Evolutionary conservation across 1,140 invertebrate species (phyloP).

Genomic region (Drosophila nikananu): DNA sequence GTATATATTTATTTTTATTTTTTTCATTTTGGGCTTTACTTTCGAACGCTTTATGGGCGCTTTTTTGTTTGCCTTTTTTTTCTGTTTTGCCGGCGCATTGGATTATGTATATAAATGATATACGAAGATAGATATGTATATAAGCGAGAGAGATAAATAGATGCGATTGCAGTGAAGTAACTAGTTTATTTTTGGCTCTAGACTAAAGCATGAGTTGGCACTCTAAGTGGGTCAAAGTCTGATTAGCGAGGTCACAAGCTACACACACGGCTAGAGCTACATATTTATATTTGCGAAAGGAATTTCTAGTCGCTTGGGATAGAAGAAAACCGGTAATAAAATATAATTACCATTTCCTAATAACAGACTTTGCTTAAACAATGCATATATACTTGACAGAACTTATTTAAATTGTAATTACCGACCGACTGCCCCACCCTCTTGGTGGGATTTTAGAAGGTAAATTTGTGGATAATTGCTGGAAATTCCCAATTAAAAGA

Average conservation of each 20-base stretch:
- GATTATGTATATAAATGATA: constrained; percentile 65
- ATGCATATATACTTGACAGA: constrained; percentile 2
- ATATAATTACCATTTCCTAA: neutral
- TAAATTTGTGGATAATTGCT: neutral
- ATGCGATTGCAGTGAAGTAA: constrained; percentile 44
- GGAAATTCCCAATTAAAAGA: neutral
- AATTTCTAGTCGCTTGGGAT: constrained; percentile 3
- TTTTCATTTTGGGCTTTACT: constrained; percentile 62
- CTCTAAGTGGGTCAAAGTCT: constrained; percentile 74
- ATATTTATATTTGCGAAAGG: constrained; percentile 11
- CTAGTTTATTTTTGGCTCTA: constrained; percentile 47
- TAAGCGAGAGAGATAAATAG: constrained; percentile 41
- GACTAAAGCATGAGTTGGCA: constrained; percentile 62
- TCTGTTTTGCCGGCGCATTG: constrained; percentile 63
- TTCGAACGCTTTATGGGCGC: constrained; percentile 72
- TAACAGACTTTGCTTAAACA: neutral
- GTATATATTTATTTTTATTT: constrained; percentile 23
- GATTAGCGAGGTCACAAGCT: constrained; percentile 63
- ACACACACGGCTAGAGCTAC: constrained; percentile 1
- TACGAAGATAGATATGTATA: constrained; percentile 55
- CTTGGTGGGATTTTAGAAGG: neutral
- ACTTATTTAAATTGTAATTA: constrained; percentile 6
- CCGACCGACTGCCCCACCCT: neutral
- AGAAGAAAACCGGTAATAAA: constrained; percentile 27
- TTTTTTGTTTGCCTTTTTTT: constrained; percentile 46